Evolutionary conservation across 2,888 invertebrate genomes (phyloP).

Genomic region (Drosophila helvetica): DNA sequence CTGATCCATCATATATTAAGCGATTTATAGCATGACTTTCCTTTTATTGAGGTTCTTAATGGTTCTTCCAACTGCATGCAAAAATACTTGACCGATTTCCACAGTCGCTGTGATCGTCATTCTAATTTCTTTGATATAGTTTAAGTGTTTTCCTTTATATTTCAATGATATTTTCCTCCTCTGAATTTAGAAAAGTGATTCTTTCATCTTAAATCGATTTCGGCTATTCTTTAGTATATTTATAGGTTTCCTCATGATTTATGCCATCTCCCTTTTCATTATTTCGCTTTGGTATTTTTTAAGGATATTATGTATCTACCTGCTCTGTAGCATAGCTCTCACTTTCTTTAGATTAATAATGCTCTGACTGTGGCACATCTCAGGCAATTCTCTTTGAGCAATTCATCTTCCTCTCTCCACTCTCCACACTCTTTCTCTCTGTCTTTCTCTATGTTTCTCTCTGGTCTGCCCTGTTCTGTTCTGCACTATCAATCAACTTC

Average conservation of each 20-base stretch:
- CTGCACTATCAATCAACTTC: constrained; percentile 71
- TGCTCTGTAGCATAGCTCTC: neutral
- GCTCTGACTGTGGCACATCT: neutral
- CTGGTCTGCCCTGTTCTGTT: constrained; percentile 5
- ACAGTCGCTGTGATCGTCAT: too few relatives aligned
- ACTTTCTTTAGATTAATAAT: constrained; percentile 16
- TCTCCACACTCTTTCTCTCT: neutral
- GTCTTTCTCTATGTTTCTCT: constrained; percentile 19
- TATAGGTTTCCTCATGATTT: neutral
- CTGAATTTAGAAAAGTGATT: too few relatives aligned
- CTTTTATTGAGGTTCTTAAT: too few relatives aligned
- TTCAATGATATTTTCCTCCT: too few relatives aligned
- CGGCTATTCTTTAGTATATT: neutral
- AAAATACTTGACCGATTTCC: too few relatives aligned
- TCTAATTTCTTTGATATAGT: too few relatives aligned
- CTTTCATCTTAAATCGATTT: too few relatives aligned
- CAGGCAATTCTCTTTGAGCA: constrained; percentile 14
- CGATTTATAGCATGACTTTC: too few relatives aligned
- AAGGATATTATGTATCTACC: neutral
- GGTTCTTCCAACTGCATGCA: too few relatives aligned
- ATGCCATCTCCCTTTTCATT: too few relatives aligned
- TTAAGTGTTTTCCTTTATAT: too few relatives aligned
- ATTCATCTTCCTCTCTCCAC: neutral
- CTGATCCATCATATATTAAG: too few relatives aligned
- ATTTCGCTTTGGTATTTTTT: neutral